Evolutionary conservation across 2,797 vertebrate genomes (phyloP).

Genomic region (Loriculus beryllinus): DNA sequence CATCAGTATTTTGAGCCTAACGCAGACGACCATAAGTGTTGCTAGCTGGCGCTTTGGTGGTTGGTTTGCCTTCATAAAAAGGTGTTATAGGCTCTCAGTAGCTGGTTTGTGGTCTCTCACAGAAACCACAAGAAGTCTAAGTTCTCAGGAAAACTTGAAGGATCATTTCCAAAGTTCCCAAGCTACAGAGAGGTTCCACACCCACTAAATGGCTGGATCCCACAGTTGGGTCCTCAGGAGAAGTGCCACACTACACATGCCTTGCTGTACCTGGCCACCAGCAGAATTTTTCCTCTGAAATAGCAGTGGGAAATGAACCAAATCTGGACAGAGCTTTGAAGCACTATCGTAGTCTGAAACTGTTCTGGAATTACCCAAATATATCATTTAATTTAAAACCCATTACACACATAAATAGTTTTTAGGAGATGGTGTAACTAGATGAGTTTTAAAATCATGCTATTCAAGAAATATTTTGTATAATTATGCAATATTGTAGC

Average conservation of each 20-base stretch:
- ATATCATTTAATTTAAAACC: not conserved
- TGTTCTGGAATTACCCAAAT: not conserved
- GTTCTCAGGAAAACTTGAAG: not conserved
- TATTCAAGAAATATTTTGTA: not conserved
- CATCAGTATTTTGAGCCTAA: not conserved
- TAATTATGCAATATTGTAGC: not conserved
- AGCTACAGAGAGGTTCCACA: not conserved
- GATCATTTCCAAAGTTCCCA: not conserved
- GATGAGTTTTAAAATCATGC: not conserved
- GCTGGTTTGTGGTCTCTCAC: not conserved
- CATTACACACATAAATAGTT: not conserved
- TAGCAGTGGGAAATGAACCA: not conserved
- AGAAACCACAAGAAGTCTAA: not conserved
- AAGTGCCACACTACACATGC: fast-evolving
- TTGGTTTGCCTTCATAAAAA: too few relatives aligned
- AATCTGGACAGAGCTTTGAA: not conserved
- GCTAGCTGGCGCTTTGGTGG: fast-evolving
- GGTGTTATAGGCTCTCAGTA: fast-evolving
- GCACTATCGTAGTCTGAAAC: not conserved
- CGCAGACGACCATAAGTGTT: fast-evolving
- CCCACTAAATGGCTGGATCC: fast-evolving
- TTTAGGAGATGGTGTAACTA: not conserved
- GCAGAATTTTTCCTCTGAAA: not conserved
- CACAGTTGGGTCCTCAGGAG: fast-evolving
- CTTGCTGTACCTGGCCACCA: not conserved